phyloP scores from a whole-genome alignment of 1,140 invertebrate species.

The Heterodera schachtii region DNA sequence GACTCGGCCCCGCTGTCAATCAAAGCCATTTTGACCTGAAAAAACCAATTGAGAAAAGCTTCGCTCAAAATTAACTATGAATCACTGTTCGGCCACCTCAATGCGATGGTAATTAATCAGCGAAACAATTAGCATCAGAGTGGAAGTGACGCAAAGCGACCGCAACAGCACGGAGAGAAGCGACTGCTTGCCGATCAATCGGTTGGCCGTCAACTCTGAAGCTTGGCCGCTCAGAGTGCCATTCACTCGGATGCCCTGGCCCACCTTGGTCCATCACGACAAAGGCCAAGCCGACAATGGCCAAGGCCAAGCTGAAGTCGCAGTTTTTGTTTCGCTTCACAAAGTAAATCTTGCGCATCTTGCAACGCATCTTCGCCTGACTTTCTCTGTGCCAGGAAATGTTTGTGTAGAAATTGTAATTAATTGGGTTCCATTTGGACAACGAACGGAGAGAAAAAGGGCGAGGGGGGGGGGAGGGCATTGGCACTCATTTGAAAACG shows the following conservation, averaged over 20 bases:
- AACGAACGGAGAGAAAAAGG: constrained; percentile 1
- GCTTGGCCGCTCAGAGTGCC: neutral
- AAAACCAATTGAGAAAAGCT: neutral
- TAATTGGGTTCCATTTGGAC: neutral
- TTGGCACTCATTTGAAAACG: neutral
- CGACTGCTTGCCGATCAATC: constrained; percentile 38
- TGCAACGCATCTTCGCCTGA: constrained; percentile 64
- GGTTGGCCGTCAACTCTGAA: constrained; percentile 27
- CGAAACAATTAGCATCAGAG: constrained; percentile 54
- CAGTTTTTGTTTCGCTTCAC: constrained; percentile 60
- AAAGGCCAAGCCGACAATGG: constrained; percentile 59
- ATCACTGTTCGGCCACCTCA: constrained; percentile 46
- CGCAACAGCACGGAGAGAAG: constrained; percentile 51
- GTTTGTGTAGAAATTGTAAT: neutral
- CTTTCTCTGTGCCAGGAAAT: constrained; percentile 53
- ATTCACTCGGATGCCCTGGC: neutral
- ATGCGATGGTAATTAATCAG: constrained; percentile 64
- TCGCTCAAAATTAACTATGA: too few relatives aligned
- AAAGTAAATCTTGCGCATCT: constrained; percentile 55
- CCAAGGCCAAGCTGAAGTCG: constrained; percentile 59
- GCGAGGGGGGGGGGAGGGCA: too few relatives aligned
- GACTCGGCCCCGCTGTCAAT: constrained; percentile 64
- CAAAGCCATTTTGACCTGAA: constrained; percentile 60
- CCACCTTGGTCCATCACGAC: constrained; percentile 60
- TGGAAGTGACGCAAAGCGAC: constrained; percentile 52